A percentile compares a stretch with the other conserved stretches of the same genome.
Evolutionary conservation across 2,113 vertebrate species (phyloP).

Genomic region (Syrrhaptes paradoxus): DNA sequence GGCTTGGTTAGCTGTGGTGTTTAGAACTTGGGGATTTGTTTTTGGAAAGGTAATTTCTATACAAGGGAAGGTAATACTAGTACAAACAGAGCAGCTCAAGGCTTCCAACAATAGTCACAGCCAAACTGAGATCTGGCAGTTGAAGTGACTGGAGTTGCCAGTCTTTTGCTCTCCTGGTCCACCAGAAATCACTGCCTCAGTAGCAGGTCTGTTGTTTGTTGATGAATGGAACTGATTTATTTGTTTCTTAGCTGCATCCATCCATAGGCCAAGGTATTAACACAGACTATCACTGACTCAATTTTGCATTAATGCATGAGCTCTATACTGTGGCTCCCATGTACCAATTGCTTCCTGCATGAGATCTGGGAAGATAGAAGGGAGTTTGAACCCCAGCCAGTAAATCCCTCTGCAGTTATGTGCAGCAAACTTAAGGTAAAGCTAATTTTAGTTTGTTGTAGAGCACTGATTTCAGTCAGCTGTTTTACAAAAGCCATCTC

Average conservation of each 20-base stretch:
- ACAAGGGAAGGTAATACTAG: not conserved
- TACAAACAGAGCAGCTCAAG: not conserved
- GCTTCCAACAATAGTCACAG: not conserved
- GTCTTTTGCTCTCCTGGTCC: not conserved
- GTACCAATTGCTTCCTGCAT: not conserved
- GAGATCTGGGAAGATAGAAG: not conserved
- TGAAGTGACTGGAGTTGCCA: not conserved
- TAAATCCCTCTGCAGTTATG: not conserved
- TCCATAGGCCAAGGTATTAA: not conserved
- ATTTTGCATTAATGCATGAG: not conserved
- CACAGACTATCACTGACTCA: not conserved
- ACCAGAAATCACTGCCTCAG: not conserved
- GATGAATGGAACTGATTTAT: not conserved
- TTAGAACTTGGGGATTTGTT: rapidly evolving
- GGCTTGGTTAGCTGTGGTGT: not conserved
- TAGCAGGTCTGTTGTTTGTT: not conserved
- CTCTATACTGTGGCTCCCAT: not conserved
- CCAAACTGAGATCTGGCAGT: not conserved
- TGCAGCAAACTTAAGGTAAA: not conserved
- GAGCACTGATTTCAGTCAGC: not conserved
- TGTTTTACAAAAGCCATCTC: not conserved
- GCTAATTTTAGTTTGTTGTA: not conserved
- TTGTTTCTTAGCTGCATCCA: not conserved
- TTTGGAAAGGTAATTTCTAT: not conserved
- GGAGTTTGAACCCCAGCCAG: rapidly evolving